Evolutionary conservation across 2,888 invertebrate species (phyloP), one percentile per base, ranked within the genome.

Genomic region (Koerneria pararmatus): DNA sequence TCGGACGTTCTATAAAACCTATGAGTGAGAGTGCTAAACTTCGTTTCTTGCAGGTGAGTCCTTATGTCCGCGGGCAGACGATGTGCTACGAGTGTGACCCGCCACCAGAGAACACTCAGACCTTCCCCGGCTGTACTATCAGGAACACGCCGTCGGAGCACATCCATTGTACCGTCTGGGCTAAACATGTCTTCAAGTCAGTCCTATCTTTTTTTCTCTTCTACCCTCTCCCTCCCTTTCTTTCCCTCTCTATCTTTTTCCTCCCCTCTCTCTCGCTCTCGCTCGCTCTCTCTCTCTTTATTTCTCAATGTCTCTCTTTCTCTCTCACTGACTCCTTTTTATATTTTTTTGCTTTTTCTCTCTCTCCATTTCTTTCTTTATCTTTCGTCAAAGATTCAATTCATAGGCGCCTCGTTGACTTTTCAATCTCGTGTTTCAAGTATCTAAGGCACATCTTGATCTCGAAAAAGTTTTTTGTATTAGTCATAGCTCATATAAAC

Each of bases 121-220:
- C 91, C 5, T 99, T 89, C 85, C 97, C 98, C 0, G 95, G 95
- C 0, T 99, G 98, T 84, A 99, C 98, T 1, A 99, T 99, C 76
- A 64, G 64, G 27, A 99, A 99, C 84, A 99, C 98, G 0, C 98
- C 98, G 0, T 95, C 95, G 0, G 97, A 98, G 84, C 93, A 93
- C 0, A 95, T 98, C 76, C 98, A 99, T 85, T 99, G 98, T 84
- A 94, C 98, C 75, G 95, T 98, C 27, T 99, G 98, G 98, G 92
- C 95, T 0, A 99, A 99, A 85, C 95, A 95, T 87, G 88, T 98
- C 11, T 99, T 97, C 86, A 95, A 95, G 91, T 92, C 85, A 87
- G 88, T 56, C 15, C 22, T 29, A n/a, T 58, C 59, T 61, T 37
- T 66, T n/a, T 22, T 5, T 66, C 27, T 46, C 58, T 61, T 56